Evolutionary conservation across 2,888 invertebrate genomes (phyloP).

Genomic region (Amphipyra berbera): DNA sequence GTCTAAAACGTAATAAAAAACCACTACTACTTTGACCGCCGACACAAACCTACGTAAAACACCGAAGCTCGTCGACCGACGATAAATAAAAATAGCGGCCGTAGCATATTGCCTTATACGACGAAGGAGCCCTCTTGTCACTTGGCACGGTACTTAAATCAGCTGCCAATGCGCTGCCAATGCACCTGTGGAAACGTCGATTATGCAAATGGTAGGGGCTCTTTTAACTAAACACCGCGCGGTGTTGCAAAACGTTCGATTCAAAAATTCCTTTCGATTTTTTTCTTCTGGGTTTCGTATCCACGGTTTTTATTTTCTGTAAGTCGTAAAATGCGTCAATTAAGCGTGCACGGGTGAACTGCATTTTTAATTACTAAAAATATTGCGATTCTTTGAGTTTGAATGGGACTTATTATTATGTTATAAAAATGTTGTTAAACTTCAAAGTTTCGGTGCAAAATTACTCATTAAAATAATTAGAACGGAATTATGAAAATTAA

Average conservation of each 20-base stretch:
- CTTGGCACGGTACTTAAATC: slow-evolving; percentile 82
- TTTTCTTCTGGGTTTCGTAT: slow-evolving; percentile 27
- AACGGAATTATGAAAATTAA: slow-evolving; percentile 27
- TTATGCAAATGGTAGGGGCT: slow-evolving; percentile 83
- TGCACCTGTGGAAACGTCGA: slow-evolving; percentile 88
- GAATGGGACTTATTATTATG: slow-evolving; percentile 18
- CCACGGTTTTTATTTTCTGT: slow-evolving; percentile 34
- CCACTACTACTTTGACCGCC: slow-evolving; percentile 52
- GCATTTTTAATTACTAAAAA: slow-evolving; percentile 18
- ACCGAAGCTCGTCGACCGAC: slow-evolving; percentile 62
- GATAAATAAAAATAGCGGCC: slow-evolving; percentile 81
- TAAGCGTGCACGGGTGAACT: slow-evolving; percentile 23
- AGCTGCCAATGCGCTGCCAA: slow-evolving; percentile 78
- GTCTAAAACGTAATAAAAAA: slow-evolving; percentile 26
- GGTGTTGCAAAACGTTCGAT: slow-evolving; percentile 68
- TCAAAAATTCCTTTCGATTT: slow-evolving; percentile 66
- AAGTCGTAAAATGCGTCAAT: slow-evolving; percentile 47
- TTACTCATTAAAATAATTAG: slow-evolving; percentile 14
- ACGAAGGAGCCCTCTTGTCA: slow-evolving; percentile 80
- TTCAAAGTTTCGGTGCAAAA: not conserved
- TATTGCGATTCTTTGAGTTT: slow-evolving; percentile 8
- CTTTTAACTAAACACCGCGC: slow-evolving; percentile 82
- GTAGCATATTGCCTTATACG: slow-evolving; percentile 84
- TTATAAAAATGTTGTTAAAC: slow-evolving; percentile 5
- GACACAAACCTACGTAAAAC: slow-evolving; percentile 62